Percentiles rank a stretch among this genome's conserved stretches.
These are phyloP conservation scores for Pomatorhinus ruficollis DNA, from an alignment of 2,113 vertebrate genomes.

Conservation along the genomic window DNA sequence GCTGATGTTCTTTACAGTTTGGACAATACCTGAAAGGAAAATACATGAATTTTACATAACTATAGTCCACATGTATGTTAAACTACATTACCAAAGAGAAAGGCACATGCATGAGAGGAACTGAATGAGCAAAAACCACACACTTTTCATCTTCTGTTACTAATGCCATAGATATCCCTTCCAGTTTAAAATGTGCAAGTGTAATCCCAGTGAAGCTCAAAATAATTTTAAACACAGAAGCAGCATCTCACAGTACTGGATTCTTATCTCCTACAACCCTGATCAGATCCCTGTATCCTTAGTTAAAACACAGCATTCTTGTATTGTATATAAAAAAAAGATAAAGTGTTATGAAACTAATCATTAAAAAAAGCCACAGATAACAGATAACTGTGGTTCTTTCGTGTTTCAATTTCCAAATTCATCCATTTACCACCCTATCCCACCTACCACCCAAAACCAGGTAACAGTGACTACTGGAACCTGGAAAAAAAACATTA, in stretches of 20 bases:
- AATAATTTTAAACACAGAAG: not conserved
- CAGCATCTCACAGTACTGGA: not conserved
- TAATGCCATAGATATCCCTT: not conserved
- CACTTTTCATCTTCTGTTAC: not conserved
- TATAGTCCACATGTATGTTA: rapidly evolving
- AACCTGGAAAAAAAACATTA: not conserved
- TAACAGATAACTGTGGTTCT: not conserved
- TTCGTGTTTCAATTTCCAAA: not conserved
- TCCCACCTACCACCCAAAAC: not conserved
- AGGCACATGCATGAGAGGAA: not conserved
- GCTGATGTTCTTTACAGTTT: conserved; percentile 97
- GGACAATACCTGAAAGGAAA: conserved; percentile 90
- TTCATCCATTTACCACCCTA: not conserved
- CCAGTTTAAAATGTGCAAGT: not conserved
- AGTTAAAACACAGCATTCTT: not conserved
- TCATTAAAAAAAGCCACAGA: not conserved
- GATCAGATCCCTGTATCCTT: not conserved
- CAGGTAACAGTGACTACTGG: not conserved
- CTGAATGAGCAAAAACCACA: not conserved
- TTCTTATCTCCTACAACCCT: not conserved
- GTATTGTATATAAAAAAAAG: not conserved
- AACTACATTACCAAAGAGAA: not conserved
- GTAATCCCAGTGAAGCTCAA: not conserved
- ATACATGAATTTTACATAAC: not conserved
- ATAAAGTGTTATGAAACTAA: not conserved